These are phyloP conservation scores for Drosophila pallidifrons DNA, from an alignment of 1,140 invertebrate genomes.

Conservation along the genomic window DNA sequence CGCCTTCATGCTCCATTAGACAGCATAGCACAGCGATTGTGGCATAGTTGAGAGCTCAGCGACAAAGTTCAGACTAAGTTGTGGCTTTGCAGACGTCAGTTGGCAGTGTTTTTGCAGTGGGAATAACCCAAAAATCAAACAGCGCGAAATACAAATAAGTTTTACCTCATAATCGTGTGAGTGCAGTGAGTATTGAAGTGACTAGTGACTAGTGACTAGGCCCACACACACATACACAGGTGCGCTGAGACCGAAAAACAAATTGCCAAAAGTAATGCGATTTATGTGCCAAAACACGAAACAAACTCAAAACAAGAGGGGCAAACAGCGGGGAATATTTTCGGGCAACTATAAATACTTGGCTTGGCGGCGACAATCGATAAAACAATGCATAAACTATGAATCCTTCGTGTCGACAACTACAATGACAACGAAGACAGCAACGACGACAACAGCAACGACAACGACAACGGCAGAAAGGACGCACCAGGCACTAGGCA, in stretches of 20 bases:
- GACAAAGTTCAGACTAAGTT: constrained; percentile 75
- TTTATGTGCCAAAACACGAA: constrained; percentile 68
- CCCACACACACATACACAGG: constrained; percentile 31
- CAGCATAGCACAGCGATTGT: constrained; percentile 15
- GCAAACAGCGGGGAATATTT: not conserved
- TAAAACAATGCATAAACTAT: constrained; percentile 80
- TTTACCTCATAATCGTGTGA: not conserved
- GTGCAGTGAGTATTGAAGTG: not conserved
- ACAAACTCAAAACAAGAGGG: constrained; percentile 12
- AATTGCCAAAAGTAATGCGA: constrained; percentile 65
- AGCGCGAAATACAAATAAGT: constrained; percentile 16
- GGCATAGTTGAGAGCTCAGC: constrained; percentile 18
- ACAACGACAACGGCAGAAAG: constrained; percentile 33
- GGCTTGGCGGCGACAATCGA: constrained; percentile 67
- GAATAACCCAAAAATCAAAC: constrained; percentile 54
- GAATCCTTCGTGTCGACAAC: constrained; percentile 70
- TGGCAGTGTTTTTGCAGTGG: constrained; percentile 28
- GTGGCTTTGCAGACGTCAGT: constrained; percentile 70
- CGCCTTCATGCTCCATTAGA: constrained; percentile 69
- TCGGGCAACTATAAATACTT: constrained; percentile 12
- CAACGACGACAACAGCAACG: not conserved
- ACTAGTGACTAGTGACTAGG: constrained; percentile 1
- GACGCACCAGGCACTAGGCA: constrained; percentile 39
- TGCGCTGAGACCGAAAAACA: constrained; percentile 36
- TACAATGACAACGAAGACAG: constrained; percentile 17